Conservation (phyloP, 2,888 invertebrate genomes). For the Hypselothyrea guttata region DNA sequence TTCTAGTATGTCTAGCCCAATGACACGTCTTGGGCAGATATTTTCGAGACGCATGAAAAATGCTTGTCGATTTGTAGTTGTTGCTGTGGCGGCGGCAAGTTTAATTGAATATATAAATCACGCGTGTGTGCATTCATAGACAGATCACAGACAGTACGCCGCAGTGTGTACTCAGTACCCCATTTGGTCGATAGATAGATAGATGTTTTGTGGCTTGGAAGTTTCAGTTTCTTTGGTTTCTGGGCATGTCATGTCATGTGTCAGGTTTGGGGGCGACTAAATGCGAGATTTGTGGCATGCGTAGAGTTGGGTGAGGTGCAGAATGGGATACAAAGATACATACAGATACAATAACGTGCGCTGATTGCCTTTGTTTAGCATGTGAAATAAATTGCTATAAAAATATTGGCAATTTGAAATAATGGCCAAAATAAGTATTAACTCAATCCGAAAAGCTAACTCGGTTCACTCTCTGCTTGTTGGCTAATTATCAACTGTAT, state of each 20-base stretch:
- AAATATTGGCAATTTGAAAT: constrained; percentile 75
- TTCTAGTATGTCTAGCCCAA: constrained; percentile 36
- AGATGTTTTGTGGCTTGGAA: constrained; percentile 17
- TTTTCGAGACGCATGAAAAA: constrained; percentile 39
- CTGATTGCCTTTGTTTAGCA: constrained; percentile 46
- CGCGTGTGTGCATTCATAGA: constrained; percentile 67
- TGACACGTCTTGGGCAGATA: constrained; percentile 31
- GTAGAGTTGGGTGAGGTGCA: constrained; percentile 53
- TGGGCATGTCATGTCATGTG: constrained; percentile 70
- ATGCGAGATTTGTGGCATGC: constrained; percentile 51
- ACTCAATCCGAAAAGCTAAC: constrained; percentile 1
- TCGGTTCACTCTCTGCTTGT: constrained; percentile 25
- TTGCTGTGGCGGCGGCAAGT: constrained; percentile 38
- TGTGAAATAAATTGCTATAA: constrained; percentile 54
- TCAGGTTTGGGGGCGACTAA: constrained; percentile 57
- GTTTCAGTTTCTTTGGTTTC: constrained; percentile 7
- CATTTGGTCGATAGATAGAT: constrained; percentile 2
- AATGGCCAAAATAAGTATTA: constrained; percentile 41
- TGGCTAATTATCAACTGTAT: constrained; percentile 52
- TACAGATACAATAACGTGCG: constrained; percentile 5
- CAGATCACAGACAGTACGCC: constrained; percentile 59
- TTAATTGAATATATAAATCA: constrained; percentile 76
- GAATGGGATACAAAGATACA: constrained; percentile 9
- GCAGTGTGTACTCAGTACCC: constrained; percentile 19
- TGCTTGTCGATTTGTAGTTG: constrained; percentile 35